Percentiles rank a stretch among this genome's conserved stretches.
These are phyloP conservation scores for Nowickia ferox DNA, from an alignment of 2,888 invertebrate genomes.

Conservation along the genomic window DNA sequence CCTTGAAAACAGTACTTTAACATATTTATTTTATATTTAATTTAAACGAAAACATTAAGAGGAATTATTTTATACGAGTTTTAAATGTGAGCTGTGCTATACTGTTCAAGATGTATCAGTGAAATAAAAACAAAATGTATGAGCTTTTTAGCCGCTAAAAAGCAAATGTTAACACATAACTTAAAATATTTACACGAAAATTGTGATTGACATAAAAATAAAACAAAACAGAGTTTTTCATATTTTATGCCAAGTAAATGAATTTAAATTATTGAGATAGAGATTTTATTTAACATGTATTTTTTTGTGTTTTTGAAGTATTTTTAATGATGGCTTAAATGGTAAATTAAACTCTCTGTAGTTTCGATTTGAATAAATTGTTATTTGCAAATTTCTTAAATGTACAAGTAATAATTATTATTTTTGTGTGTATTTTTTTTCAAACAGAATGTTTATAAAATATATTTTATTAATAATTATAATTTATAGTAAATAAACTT, in stretches of 20 bases:
- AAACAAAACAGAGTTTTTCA: no score
- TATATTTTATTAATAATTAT: constrained; percentile 24
- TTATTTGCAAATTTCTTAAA: constrained; percentile 41
- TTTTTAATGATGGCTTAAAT: constrained; percentile 5
- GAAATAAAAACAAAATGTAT: neutral
- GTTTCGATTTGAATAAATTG: constrained; percentile 5
- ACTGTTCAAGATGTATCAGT: neutral
- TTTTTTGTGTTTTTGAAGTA: neutral
- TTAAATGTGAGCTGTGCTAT: neutral
- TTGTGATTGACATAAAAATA: neutral
- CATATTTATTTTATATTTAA: constrained; percentile 6
- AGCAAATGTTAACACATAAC: neutral
- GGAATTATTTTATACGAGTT: neutral
- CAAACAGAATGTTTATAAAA: constrained; percentile 26
- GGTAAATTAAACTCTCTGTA: neutral
- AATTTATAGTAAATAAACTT: constrained; percentile 43
- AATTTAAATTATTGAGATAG: neutral
- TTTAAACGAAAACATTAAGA: neutral
- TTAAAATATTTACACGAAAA: constrained; percentile 54
- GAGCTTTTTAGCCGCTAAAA: neutral
- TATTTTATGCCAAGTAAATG: neutral
- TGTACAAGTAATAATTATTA: constrained; percentile 8
- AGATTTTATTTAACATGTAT: constrained; percentile 20
- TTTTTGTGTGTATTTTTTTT: constrained; percentile 14
- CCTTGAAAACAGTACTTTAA: constrained; percentile 30